A percentile compares a stretch with the other conserved stretches of the same genome.
Evolutionary conservation across 2,797 vertebrate genomes (phyloP).

Genomic region (Muscicapa comitata): DNA sequence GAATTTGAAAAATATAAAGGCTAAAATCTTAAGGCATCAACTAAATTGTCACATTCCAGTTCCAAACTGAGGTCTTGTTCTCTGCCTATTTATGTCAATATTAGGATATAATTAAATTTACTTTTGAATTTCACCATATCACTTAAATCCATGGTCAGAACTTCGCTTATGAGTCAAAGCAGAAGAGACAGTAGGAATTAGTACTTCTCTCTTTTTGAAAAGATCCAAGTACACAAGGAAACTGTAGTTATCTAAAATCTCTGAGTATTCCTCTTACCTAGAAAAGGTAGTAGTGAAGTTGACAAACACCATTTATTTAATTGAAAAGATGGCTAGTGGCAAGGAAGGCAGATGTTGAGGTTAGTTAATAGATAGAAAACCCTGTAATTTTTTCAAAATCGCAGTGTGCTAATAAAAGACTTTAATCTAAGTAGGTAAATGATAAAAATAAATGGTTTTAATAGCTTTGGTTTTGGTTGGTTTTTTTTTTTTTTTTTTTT

Average conservation of each 20-base stretch:
- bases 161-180: not conserved
- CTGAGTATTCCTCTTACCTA: not conserved
- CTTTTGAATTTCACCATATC: not conserved
- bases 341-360: not conserved
- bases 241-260: not conserved
- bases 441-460: not conserved
- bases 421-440: rapidly evolving
- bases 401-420: rapidly evolving
- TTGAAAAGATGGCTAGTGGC: not conserved
- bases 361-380: not conserved
- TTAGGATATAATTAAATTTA: not conserved
- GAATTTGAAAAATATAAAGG: not conserved
- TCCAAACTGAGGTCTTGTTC: not conserved
- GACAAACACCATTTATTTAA: not conserved
- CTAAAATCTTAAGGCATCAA: not conserved
- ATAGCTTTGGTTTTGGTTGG: not conserved
- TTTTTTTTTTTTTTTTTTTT: too few relatives aligned
- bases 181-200: not conserved
- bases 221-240: not conserved
- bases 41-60: not conserved
- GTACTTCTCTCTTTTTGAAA: not conserved
- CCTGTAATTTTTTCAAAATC: not conserved
- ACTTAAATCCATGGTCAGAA: not conserved
- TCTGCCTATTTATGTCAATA: not conserved
- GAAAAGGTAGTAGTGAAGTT: not conserved